These are phyloP conservation scores for Larimichthys polyactis DNA, from an alignment of 2,113 vertebrate species.

Conservation along the genomic window DNA sequence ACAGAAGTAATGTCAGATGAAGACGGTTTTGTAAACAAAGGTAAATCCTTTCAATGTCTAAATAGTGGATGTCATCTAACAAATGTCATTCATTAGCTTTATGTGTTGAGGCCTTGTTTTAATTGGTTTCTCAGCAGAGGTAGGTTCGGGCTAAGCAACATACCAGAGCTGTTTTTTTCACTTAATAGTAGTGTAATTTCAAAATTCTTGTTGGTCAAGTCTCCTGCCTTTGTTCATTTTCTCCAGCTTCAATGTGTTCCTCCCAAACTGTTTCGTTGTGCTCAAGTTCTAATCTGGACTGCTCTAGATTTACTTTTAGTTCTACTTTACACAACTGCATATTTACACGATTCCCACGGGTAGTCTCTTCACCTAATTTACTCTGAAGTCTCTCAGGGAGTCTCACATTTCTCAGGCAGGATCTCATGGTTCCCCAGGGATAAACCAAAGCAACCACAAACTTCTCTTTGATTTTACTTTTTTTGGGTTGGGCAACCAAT, in stretches of 20 bases:
- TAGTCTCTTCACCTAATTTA: conserved; percentile 71
- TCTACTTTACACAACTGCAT: conserved; percentile 65
- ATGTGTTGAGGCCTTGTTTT: conserved; percentile 1
- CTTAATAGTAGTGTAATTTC: conserved; percentile 13
- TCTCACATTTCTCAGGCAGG: conserved; percentile 61
- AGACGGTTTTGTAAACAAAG: conserved; percentile 3
- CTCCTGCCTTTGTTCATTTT: conserved; percentile 6
- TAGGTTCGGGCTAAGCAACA: neutral
- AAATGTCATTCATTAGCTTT: neutral
- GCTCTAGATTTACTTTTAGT: conserved; percentile 76
- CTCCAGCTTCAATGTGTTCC: conserved; percentile 16
- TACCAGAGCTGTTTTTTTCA: neutral
- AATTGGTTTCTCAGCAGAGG: neutral
- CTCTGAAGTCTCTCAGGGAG: conserved; percentile 65
- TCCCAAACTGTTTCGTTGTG: conserved; percentile 37
- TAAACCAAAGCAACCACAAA: conserved; percentile 58
- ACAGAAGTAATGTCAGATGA: conserved; percentile 14
- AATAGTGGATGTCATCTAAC: conserved; percentile 1
- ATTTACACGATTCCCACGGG: conserved; percentile 70
- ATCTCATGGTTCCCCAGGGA: conserved; percentile 59
- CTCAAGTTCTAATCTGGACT: conserved; percentile 60
- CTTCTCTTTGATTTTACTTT: conserved; percentile 55
- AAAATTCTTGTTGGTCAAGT: neutral
- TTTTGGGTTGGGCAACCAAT: conserved; percentile 33
- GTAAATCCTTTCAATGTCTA: neutral